Percentiles rank a stretch among this genome's conserved stretches.
Conservation (phyloP, 1,140 invertebrate species). For the Bombus affinis region DNA sequence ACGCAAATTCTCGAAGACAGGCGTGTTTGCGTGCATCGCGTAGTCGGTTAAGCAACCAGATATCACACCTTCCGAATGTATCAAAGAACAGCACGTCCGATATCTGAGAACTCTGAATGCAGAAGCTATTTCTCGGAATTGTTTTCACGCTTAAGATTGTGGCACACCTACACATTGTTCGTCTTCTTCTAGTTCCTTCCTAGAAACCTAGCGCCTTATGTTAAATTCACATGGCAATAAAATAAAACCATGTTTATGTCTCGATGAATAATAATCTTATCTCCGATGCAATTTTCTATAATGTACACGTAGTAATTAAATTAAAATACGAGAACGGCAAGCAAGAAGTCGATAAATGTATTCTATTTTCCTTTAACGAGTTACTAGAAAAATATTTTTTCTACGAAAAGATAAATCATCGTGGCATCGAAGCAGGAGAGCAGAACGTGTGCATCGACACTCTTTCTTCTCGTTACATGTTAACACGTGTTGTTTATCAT, state of each 20-base stretch:
- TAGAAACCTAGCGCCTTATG: neutral
- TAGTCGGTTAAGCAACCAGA: constrained; percentile 64
- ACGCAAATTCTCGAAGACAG: constrained; percentile 34
- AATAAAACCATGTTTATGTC: neutral
- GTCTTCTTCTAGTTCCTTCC: constrained; percentile 9
- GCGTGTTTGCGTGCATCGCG: constrained; percentile 41
- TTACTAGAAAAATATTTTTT: neutral
- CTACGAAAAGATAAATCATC: neutral
- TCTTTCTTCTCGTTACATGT: constrained; percentile 54
- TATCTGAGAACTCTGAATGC: constrained; percentile 66
- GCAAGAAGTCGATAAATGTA: neutral
- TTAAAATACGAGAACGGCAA: neutral
- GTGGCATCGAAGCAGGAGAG: neutral
- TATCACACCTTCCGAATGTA: constrained; percentile 58
- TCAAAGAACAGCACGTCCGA: constrained; percentile 62
- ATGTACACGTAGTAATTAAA: neutral
- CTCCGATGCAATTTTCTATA: neutral
- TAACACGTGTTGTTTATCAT: constrained; percentile 70
- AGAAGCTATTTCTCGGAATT: constrained; percentile 70
- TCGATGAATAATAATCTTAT: neutral
- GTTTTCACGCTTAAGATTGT: constrained; percentile 67
- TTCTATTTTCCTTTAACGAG: neutral
- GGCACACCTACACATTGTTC: constrained; percentile 5
- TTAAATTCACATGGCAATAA: neutral
- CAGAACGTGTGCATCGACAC: neutral